These are phyloP conservation scores for Cephonodes hylas DNA, from an alignment of 2,888 invertebrate species.

Conservation along the genomic window DNA sequence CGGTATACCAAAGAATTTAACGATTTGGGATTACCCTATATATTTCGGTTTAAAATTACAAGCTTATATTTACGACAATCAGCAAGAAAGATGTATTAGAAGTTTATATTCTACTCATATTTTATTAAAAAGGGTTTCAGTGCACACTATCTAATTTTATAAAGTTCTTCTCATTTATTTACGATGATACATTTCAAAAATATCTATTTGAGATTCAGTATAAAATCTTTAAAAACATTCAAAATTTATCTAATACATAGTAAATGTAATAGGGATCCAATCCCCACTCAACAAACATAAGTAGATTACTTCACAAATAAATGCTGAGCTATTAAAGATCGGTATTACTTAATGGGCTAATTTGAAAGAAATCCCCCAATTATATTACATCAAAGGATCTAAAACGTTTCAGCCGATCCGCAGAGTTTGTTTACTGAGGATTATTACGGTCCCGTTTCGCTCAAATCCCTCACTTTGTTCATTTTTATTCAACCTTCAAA, in stretches of 20 bases:
- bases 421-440: constrained; percentile 38
- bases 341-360: constrained; percentile 5
- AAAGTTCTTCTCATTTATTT: no score
- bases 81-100: no score
- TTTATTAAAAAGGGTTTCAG: no score
- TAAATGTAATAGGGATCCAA: background rate
- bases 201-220: no score
- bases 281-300: background rate
- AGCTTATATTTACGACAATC: no score
- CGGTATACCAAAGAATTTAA: no score
- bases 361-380: constrained; percentile 16
- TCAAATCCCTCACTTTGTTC: constrained; percentile 29
- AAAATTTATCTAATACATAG: background rate
- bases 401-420: constrained; percentile 36
- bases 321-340: background rate
- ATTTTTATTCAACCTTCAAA: constrained; percentile 26
- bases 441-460: constrained; percentile 28
- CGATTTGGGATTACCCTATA: no score
- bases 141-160: no score
- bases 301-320: background rate
- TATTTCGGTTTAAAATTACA: no score
- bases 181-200: no score
- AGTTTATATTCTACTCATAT: no score
- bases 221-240: no score
- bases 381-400: constrained; percentile 30